Conservation (phyloP, 2,113 vertebrate genomes). For the Micromys minutus region DNA sequence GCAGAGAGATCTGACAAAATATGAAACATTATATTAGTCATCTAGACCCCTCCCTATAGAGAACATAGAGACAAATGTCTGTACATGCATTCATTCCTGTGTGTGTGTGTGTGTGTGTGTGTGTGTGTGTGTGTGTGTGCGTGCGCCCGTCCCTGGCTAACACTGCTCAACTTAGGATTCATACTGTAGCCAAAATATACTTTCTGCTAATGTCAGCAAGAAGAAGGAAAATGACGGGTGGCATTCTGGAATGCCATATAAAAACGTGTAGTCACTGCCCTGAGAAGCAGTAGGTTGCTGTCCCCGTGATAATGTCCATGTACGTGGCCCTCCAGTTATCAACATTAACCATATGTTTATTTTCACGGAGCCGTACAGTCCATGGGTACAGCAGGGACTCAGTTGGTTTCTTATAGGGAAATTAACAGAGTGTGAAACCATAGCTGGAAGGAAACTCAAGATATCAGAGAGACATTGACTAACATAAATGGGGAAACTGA, state of each 20-base stretch:
- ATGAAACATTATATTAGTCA: background rate
- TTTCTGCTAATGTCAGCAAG: slow-evolving; percentile 4
- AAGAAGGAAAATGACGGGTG: background rate
- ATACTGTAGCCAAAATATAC: slow-evolving; percentile 2
- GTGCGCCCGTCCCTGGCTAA: too few relatives aligned
- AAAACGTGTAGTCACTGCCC: background rate
- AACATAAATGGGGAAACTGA: background rate
- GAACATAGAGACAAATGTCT: background rate
- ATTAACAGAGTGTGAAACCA: background rate
- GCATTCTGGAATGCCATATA: background rate
- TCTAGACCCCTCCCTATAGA: background rate
- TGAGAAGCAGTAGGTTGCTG: background rate
- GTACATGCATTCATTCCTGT: background rate
- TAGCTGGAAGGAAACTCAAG: background rate
- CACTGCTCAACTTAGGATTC: background rate
- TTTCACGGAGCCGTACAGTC: too few relatives aligned
- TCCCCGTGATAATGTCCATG: background rate
- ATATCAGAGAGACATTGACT: background rate
- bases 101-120: too few relatives aligned
- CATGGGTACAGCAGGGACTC: background rate
- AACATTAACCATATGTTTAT: background rate
- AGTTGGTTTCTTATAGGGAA: background rate
- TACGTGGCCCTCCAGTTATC: background rate
- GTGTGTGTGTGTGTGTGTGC: too few relatives aligned
- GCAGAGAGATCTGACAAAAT: background rate